Evolutionary conservation across 2,113 vertebrate species (phyloP).

Genomic region (Pontoporia blainvillei): DNA sequence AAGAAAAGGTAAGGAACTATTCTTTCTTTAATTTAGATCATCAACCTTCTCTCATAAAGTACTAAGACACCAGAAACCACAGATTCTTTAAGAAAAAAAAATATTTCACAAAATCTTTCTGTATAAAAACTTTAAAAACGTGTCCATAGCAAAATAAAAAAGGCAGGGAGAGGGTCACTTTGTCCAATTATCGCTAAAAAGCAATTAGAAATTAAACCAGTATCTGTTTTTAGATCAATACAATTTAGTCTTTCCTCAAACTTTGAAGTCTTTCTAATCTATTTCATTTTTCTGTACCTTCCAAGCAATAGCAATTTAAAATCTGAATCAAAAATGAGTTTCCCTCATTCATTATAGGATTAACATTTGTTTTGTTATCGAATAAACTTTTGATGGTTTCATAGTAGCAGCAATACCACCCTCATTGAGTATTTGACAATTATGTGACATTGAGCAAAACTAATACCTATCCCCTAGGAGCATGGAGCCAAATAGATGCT

Average conservation of each 20-base stretch:
- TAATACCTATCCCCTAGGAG: neutral
- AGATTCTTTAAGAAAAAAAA: neutral
- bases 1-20: neutral
- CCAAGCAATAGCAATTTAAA: neutral
- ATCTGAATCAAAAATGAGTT: neutral
- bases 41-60: neutral
- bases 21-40: neutral
- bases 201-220: neutral
- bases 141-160: neutral
- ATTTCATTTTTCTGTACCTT: neutral
- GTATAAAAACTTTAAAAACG: neutral
- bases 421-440: neutral
- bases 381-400: neutral
- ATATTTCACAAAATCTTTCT: constrained; percentile 5
- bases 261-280: neutral
- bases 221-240: neutral
- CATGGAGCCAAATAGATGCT: neutral
- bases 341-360: neutral
- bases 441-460: neutral
- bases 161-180: neutral
- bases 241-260: neutral
- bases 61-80: neutral
- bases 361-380: neutral
- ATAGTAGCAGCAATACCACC: neutral
- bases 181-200: neutral